Base-by-base conservation (phyloP, 2,113 vertebrate genomes). In the Dasyprocta punctata region DNA sequence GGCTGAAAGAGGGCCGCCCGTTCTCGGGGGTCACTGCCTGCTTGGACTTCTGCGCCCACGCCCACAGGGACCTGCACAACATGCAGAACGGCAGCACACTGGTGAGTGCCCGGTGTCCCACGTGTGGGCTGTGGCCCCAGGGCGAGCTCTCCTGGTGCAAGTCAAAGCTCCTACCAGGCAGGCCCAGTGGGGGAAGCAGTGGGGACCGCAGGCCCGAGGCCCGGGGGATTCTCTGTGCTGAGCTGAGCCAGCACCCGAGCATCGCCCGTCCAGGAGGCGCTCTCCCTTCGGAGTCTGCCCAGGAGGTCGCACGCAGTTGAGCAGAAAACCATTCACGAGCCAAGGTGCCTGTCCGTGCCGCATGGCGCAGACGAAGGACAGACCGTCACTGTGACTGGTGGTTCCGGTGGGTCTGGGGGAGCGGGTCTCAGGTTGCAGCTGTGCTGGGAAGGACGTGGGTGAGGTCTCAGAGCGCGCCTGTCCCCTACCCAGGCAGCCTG, bases 1-100 rank as follows among this genome's bases (percentile, higher is more conserved):
- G 99, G 38, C 93, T 98, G 41, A 99, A 99, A 95, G 99, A 99
- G 94, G 99, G 99, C 26, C 99, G 99, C 41, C 99, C 99, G 0
- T 99, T 99, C 98, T 99, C 99, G 54, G 99, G 99, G 44, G 99
- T 99, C 97, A 99, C 99, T 4, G 99, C 99, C 33, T 99, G 99
- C 97, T 95, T 99, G 95, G 99, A 99, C 97, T 99, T 99, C 96
- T 99, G 99, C 58, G 99, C 99, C 90, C 99, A 99, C 10, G 99
- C 99, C 96, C 99, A 99, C 95, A 99, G 99, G 98, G 99, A 99
- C 97, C 98, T 99, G 94, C 99, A 99, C 98, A 99, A 99, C 95
- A 99, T 99, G 99, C 99, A 99, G 88, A 99, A 99, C 0, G 99
- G 99, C 86, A 99, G 99, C 85, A 99, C 99, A 52, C 97, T 99